These are phyloP conservation scores for Platycnemis pennipes DNA, from an alignment of 2,888 invertebrate species.

Conservation along the genomic window DNA sequence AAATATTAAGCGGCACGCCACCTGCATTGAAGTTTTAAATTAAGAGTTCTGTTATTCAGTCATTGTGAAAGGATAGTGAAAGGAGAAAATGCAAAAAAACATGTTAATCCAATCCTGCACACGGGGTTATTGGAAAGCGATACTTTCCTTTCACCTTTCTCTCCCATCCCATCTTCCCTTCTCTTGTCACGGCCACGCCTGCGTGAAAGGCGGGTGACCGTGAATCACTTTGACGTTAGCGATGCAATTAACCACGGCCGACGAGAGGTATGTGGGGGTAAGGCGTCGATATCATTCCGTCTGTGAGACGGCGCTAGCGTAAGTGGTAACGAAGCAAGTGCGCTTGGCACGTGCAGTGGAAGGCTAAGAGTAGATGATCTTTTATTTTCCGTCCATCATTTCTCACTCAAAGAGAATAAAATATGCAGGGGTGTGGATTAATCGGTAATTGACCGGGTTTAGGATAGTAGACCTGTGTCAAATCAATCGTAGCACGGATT, in stretches of 20 bases:
- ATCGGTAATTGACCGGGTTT: not conserved
- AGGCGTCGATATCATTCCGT: not conserved
- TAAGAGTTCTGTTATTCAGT: too few relatives aligned
- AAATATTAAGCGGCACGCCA: too few relatives aligned
- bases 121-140: not conserved
- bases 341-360: not conserved
- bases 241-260: not conserved
- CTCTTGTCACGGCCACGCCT: not conserved
- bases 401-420: not conserved
- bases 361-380: not conserved
- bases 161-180: not conserved
- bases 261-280: not conserved
- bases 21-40: too few relatives aligned
- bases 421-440: not conserved
- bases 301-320: not conserved
- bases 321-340: not conserved
- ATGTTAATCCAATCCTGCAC: not conserved
- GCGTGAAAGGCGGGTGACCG: not conserved
- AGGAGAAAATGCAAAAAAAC: not conserved
- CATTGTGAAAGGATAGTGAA: not conserved
- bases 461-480: too few relatives aligned
- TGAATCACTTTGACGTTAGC: constrained; percentile 47
- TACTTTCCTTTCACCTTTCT: constrained; percentile 2
- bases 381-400: not conserved
- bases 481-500: too few relatives aligned